Base-by-base conservation (phyloP, 2,113 vertebrate genomes). In the Riparia riparia region DNA sequence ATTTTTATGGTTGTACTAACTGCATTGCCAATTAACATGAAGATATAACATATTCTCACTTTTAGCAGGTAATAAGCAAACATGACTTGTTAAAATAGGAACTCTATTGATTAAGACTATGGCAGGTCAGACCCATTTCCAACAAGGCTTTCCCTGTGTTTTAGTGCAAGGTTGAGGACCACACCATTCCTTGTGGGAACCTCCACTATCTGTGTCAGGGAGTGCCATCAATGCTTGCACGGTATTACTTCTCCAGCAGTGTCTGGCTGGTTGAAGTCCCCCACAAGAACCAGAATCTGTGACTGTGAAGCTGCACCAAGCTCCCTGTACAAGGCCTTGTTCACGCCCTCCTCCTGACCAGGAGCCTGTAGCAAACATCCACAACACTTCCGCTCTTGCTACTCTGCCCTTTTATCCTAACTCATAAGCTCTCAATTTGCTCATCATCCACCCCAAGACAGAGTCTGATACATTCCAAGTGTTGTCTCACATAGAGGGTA, bases 181-280 rank as follows among this genome's bases (percentile, higher is more conserved):
- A 9, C 32, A 17, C 12, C 18, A 45, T 39, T 73, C 39, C 51
- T 51, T 11, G 13, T 66, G 39, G 44, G 39, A 60, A 6, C 6
- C 13, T 29, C 51, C 37, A 6, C 20, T 20, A 0, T 13, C 44
- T 0, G 0, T 39, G 32, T 7, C 58, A 65, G 50, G 10, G 8
- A 18, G 9, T 0, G 26, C 54, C 53, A 25, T 8, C 45, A 17
- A 0, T 14, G 15, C 8, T 51, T n/a, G 34, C 14, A 1, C 5
- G 12, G 17, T 37, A 68, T 12, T 44, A 22, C 28, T 58, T 10
- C 37, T 45, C 51, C 60, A 58, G 68, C 37, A 37, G 1, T 17
- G 32, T 32, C 10, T 17, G 51, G 14, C 32, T 44, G 42, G 9
- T 7, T 44, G 29, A n/a, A 66, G 19, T 10, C 6, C 42, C 50